Base-by-base conservation (phyloP, 2,113 vertebrate species). In the Larimichthys crocea region DNA sequence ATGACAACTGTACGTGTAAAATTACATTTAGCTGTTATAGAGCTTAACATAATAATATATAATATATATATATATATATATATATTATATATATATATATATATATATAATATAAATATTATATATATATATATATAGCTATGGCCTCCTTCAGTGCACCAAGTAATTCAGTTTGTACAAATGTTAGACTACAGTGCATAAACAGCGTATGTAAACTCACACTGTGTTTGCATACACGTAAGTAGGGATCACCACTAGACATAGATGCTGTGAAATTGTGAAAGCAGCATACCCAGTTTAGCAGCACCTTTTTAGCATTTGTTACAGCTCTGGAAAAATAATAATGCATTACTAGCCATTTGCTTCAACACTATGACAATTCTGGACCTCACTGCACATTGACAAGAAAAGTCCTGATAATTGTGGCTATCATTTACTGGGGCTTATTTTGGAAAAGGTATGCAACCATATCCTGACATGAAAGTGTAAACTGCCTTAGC, bases 401-500 rank as follows among this genome's bases (percentile, higher is more conserved):
- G 66, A 88, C 50, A 76, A 52, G 46, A 67, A 55, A 64, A 70
- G 78, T 72, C 63, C 29, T 59, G 68, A 84, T 80, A 76, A 86
- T 80, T 84, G 64, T 59, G 35, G 46, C 48, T n/a, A 31, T 59
- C 59, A 67, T 55, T 77, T 46, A 60, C 24, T 22, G 22, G 12
- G 40, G 77, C 46, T 89, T 83, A 78, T 83, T 88, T 76, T 68
- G 76, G 83, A 80, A 48, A 76, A 5, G 57, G 73, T 26, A 83
- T 83, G 82, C 57, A 24, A 29, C 26, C 52, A 16, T 81, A 79
- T 76, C 69, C 62, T 20, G 22, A 69, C 61, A 73, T 76, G 82
- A 70, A 89, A 80, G 61, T 70, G 49, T 71, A 79, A 72, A 74
- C 68, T 61, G 55, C 11, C 49, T 66, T 12, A 10, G 61, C 24